Evolutionary conservation across 2,888 invertebrate species (phyloP).

Genomic region (Tuta absoluta): DNA sequence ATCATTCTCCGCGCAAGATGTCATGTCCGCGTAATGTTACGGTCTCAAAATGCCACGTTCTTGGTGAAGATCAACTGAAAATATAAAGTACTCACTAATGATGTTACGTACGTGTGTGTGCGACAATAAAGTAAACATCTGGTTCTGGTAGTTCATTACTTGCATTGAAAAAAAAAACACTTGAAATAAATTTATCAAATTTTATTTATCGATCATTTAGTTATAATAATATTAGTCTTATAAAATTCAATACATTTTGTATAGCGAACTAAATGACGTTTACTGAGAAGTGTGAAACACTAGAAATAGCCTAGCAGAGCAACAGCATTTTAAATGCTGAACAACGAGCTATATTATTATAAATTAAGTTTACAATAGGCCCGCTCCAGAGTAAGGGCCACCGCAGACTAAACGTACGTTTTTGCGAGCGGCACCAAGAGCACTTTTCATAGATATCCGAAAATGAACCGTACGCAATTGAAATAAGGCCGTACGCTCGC

Average conservation of each 20-base stretch:
- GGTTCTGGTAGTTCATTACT: not conserved
- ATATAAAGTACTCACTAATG: too few species aligned
- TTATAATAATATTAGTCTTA: constrained; percentile 72
- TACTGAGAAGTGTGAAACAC: constrained; percentile 48
- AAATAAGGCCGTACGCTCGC: too few species aligned
- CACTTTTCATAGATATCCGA: too few species aligned
- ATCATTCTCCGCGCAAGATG: too few species aligned
- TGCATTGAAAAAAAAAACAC: not conserved
- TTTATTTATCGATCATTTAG: constrained; percentile 48
- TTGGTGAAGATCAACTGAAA: too few species aligned
- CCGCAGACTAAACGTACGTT: too few species aligned
- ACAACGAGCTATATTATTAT: constrained; percentile 43
- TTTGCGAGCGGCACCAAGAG: too few species aligned
- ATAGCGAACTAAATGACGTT: constrained; percentile 58
- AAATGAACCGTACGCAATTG: too few species aligned
- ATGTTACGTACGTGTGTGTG: too few species aligned
- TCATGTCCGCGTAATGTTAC: too few species aligned
- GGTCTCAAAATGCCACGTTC: too few species aligned
- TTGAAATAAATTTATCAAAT: constrained; percentile 30
- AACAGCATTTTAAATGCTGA: constrained; percentile 60
- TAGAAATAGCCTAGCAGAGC: constrained; percentile 45
- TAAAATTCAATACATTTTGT: constrained; percentile 69
- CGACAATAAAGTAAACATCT: too few species aligned
- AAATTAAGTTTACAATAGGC: constrained; percentile 27
- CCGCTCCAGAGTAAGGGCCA: constrained; percentile 27